Evolutionary conservation across 2,113 vertebrate species (phyloP).

Genomic region (Sinocyclocheilus grahami): DNA sequence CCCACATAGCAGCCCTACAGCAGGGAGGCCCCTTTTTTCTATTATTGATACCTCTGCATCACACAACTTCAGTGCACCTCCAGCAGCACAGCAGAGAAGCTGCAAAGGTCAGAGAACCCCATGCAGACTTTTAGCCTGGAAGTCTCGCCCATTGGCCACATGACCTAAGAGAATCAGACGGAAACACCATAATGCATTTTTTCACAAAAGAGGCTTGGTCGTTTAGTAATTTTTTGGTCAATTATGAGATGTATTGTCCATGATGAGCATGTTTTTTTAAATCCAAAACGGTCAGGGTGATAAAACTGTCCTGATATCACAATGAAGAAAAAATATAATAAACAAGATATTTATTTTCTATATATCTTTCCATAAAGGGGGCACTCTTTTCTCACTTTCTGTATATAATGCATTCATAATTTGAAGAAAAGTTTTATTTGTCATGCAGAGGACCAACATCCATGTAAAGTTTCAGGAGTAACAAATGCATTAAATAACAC

Average conservation of each 20-base stretch:
- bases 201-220: no score
- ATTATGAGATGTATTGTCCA: no score
- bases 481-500: not conserved
- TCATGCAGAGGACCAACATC: not conserved
- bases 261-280: no score
- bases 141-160: constrained; percentile 57
- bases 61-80: constrained; percentile 67
- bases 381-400: not conserved
- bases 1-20: constrained; percentile 74
- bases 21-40: constrained; percentile 70
- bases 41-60: constrained; percentile 80
- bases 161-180: constrained; percentile 30
- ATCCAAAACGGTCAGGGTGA: no score
- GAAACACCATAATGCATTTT: not conserved
- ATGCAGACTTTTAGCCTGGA: constrained; percentile 67
- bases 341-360: no score
- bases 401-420: not conserved
- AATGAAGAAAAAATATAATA: no score
- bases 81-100: constrained; percentile 67
- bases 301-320: no score
- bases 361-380: no score
- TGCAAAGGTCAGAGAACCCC: constrained; percentile 72
- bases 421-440: not conserved
- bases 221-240: no score
- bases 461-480: not conserved